phyloP scores from a whole-genome alignment of 1,140 invertebrate genomes.

The Drosophila virilis region DNA sequence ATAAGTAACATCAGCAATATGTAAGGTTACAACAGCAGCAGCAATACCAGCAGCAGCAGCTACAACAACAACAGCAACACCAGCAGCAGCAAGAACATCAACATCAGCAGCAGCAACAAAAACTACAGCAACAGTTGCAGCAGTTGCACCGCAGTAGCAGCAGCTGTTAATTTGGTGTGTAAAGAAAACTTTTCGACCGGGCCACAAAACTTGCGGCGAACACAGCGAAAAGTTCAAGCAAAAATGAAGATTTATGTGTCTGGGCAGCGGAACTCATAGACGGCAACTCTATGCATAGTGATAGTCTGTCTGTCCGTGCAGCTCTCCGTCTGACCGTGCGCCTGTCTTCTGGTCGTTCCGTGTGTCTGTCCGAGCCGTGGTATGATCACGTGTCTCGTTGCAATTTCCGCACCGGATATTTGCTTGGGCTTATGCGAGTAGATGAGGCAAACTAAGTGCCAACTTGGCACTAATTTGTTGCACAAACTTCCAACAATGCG shows the following conservation, averaged over 20 bases:
- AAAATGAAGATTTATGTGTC: conserved; percentile 81
- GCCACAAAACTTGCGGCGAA: conserved; percentile 50
- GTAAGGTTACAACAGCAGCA: neutral
- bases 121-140: conserved; percentile 36
- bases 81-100: neutral
- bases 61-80: neutral
- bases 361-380: conserved; percentile 1
- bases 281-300: conserved; percentile 34
- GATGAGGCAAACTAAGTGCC: conserved; percentile 50
- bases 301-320: conserved; percentile 7
- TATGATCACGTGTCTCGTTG: conserved; percentile 77
- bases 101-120: neutral
- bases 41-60: neutral
- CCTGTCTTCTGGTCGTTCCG: neutral
- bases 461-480: conserved; percentile 77
- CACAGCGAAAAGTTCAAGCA: conserved; percentile 68
- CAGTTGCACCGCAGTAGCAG: conserved; percentile 13
- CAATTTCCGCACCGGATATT: conserved; percentile 77
- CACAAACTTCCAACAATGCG: conserved; percentile 64
- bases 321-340: neutral
- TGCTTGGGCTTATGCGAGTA: conserved; percentile 39
- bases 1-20: neutral
- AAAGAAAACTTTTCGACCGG: conserved; percentile 47
- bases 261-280: conserved; percentile 68
- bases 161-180: conserved; percentile 74